These are phyloP conservation scores for Eupithecia subfuscata DNA, from an alignment of 2,888 invertebrate species.

Conservation along the genomic window DNA sequence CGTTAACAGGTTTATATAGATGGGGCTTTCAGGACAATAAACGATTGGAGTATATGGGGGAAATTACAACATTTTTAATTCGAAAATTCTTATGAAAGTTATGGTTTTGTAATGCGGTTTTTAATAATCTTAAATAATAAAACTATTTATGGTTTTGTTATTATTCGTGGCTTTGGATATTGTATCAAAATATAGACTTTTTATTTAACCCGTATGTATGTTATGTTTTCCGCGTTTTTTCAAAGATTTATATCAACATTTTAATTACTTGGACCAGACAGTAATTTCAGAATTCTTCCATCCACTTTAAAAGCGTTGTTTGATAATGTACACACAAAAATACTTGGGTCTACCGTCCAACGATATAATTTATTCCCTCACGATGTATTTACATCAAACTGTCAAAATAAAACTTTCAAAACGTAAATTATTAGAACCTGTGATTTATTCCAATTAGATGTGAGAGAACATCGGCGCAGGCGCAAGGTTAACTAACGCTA, in stretches of 20 bases:
- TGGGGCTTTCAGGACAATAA: background rate
- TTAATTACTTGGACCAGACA: background rate
- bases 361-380: slow-evolving; percentile 24
- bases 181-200: too few relatives aligned
- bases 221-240: background rate
- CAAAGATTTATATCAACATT: background rate
- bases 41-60: background rate
- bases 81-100: background rate
- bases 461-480: slow-evolving; percentile 7
- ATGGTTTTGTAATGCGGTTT: too few relatives aligned
- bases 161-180: too few relatives aligned
- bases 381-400: slow-evolving; percentile 36
- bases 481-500: slow-evolving; percentile 48
- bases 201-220: too few relatives aligned
- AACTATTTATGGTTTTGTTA: too few relatives aligned
- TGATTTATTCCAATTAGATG: slow-evolving; percentile 32
- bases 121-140: too few relatives aligned
- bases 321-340: background rate
- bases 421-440: slow-evolving; percentile 17
- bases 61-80: background rate
- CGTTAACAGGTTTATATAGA: background rate
- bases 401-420: slow-evolving; percentile 29
- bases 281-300: background rate
- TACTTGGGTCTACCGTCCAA: slow-evolving; percentile 6
- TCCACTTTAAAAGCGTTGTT: background rate